phyloP scores from a whole-genome alignment of 2,113 vertebrate species.

The Coregonus clupeaformis region DNA sequence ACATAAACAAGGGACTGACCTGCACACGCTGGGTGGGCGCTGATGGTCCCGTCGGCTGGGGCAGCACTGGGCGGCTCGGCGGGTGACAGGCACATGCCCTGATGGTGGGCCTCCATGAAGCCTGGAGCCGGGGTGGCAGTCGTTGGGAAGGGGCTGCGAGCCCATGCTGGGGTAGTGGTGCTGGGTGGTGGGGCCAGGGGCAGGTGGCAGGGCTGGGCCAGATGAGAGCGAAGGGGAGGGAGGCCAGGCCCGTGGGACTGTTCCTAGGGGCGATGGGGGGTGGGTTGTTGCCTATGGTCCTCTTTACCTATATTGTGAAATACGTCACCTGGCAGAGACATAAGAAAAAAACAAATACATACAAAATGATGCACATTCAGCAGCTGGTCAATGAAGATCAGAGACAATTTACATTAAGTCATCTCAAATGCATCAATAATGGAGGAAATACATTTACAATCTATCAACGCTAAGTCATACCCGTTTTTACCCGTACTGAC shows the following conservation, averaged over 20 bases:
- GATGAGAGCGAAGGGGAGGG: slow-evolving; percentile 80
- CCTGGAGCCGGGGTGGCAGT: slow-evolving; percentile 81
- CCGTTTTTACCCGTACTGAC: too few species aligned
- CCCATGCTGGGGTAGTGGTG: slow-evolving; percentile 85
- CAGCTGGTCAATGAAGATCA: too few species aligned
- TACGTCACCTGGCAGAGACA: slow-evolving; percentile 81
- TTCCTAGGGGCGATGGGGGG: slow-evolving; percentile 84
- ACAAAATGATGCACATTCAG: too few species aligned
- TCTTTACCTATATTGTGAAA: slow-evolving; percentile 93
- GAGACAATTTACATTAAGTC: too few species aligned
- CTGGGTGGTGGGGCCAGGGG: slow-evolving; percentile 75
- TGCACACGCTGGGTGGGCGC: slow-evolving; percentile 94
- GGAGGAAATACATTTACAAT: too few species aligned
- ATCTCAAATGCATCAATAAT: too few species aligned
- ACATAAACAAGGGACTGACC: slow-evolving; percentile 72
- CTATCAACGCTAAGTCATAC: too few species aligned
- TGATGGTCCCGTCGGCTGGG: slow-evolving; percentile 81
- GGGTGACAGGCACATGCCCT: slow-evolving; percentile 83
- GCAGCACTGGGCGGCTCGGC: slow-evolving; percentile 79
- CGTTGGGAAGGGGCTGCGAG: slow-evolving; percentile 85
- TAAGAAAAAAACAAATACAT: neutral
- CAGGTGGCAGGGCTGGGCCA: slow-evolving; percentile 77
- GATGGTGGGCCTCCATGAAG: slow-evolving; percentile 87
- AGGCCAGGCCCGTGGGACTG: slow-evolving; percentile 82
- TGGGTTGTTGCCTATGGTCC: slow-evolving; percentile 86